Percentiles rank a stretch among this genome's conserved stretches.
phyloP scores from a whole-genome alignment of 64 coral and sea anemone genomes.

The Catalaphyllia jardinei region DNA sequence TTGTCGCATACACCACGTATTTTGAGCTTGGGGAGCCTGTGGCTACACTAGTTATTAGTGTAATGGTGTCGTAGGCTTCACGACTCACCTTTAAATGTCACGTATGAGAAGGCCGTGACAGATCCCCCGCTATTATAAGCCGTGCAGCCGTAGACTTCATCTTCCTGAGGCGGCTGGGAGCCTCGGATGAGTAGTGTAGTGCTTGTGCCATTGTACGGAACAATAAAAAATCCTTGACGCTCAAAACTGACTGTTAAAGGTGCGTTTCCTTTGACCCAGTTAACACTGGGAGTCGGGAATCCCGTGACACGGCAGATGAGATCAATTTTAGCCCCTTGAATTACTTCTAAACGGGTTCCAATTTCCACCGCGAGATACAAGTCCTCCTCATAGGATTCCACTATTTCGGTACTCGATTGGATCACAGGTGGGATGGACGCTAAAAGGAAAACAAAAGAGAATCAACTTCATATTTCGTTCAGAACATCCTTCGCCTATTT shows the following conservation, averaged over 20 bases:
- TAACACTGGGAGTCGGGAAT: constrained; percentile 15
- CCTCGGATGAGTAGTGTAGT: constrained; percentile 15
- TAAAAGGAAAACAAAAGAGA: not conserved
- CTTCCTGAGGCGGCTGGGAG: not conserved
- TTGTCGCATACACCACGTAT: too few species aligned
- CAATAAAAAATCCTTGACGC: not conserved
- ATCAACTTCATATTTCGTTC: not conserved
- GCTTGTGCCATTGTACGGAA: constrained; percentile 17
- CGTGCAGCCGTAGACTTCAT: constrained; percentile 9
- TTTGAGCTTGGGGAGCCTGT: too few species aligned
- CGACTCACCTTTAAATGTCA: constrained; percentile 24
- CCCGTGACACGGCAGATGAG: constrained; percentile 21
- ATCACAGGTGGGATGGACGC: not conserved
- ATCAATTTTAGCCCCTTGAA: constrained; percentile 9
- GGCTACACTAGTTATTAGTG: too few species aligned
- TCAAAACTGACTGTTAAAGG: not conserved
- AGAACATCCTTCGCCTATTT: not conserved
- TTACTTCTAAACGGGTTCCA: constrained; percentile 11
- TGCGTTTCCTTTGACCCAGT: constrained; percentile 12
- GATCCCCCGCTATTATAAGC: constrained; percentile 23
- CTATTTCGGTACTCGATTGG: not conserved
- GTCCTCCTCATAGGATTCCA: constrained; percentile 18
- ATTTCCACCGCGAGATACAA: not conserved
- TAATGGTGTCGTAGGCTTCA: too few species aligned
- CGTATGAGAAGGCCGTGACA: constrained; percentile 19